Evolutionary conservation across 2,113 vertebrate species (phyloP), one percentile per base, ranked within the genome.

Genomic region (Lagopus muta): DNA sequence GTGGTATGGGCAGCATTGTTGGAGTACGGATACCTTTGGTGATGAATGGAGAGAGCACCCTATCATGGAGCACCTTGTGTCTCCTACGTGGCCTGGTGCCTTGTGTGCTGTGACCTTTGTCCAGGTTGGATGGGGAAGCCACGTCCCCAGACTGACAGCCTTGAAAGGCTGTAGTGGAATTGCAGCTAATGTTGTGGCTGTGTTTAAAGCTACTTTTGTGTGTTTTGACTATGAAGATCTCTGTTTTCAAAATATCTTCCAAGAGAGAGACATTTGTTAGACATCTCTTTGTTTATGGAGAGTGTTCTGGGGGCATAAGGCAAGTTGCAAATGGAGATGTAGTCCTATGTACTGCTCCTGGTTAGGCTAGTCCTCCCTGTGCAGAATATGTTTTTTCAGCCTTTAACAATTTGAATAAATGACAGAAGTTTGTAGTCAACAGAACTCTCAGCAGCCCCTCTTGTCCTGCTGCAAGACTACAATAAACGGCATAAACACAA

Each of bases 211-310:
- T 42, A 14, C 47, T 8, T 86, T 79, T 48, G 20, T 61, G 9
- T 94, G 50, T 88, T 94, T 94, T 95, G 96, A 88, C 93, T 97
- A 21, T 16, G 38, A 64, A 65, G 70, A 19, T 60, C 38, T 67
- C 43, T 88, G 55, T 32, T 91, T 92, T 81, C 78, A 30, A 77
- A 82, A 22, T 21, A 17, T 4, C 8, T 83, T 92, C 61, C 43
- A 91, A 32, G n/a, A 83, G 25, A 14, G 8, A 58, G n/a, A 76
- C 11, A 1, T 89, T 90, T 82, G 48, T 27, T 81, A 81, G 69
- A 78, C 48, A 36, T 32, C 38, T 74, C 45, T 17, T 75, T 82
- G 40, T 74, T 90, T 86, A 28, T 66, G 21, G 42, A 11, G 50
- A 42, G 8, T 67, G 30, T 86, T 89, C 24, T 78, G n/a, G 76